phyloP scores from a whole-genome alignment of 2,797 vertebrate species.

The Siniperca obscura region DNA sequence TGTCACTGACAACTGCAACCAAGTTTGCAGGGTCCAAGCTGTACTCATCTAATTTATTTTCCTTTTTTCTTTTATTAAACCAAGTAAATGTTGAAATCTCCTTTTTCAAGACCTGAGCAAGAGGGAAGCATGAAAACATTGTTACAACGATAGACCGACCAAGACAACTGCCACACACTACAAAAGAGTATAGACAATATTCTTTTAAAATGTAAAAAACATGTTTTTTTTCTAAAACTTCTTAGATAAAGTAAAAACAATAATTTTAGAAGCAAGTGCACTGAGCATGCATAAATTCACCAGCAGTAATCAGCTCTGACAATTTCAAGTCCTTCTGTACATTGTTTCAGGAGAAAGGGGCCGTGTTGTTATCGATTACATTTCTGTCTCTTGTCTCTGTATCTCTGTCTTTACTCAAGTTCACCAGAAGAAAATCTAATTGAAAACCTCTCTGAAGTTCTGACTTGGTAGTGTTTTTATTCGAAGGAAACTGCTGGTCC shows the following conservation, averaged over 20 bases:
- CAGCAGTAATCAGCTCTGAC: neutral
- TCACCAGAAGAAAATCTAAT: neutral
- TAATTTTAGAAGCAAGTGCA: neutral
- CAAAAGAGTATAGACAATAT: too few relatives aligned
- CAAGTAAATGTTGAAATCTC: neutral
- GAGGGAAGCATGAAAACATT: neutral
- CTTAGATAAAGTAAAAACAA: neutral
- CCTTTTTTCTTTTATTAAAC: neutral
- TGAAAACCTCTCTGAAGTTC: neutral
- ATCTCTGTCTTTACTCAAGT: neutral
- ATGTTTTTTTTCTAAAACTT: neutral
- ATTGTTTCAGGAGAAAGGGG: neutral
- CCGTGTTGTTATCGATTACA: neutral
- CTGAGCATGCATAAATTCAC: neutral
- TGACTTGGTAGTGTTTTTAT: neutral
- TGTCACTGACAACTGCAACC: constrained; percentile 40
- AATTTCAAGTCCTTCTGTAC: neutral
- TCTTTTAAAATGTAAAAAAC: neutral
- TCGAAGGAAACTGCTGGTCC: neutral
- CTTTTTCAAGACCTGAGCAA: neutral
- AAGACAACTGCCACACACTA: neutral
- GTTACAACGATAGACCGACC: too few relatives aligned
- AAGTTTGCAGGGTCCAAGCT: neutral
- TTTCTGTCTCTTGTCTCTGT: neutral
- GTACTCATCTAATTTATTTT: neutral